Evolutionary conservation across 2,888 invertebrate genomes (phyloP).

Genomic region (Portevinia maculata): DNA sequence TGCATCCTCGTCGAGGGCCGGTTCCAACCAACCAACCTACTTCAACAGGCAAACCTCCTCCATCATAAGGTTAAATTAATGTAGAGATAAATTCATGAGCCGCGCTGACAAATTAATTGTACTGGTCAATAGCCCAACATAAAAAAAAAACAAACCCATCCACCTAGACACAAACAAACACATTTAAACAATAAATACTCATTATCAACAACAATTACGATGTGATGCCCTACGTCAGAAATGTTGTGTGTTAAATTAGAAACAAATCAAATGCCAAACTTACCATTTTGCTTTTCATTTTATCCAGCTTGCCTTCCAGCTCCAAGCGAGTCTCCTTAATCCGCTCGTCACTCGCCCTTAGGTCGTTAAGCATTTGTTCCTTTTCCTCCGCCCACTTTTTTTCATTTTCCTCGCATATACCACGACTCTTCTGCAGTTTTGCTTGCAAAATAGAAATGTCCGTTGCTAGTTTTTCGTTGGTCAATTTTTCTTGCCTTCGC

Average conservation of each 20-base stretch:
- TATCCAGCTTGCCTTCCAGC: constrained; percentile 89
- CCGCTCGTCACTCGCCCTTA: constrained; percentile 77
- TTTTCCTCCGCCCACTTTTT: constrained; percentile 77
- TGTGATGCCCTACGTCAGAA: constrained; percentile 73
- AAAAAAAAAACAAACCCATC: too few relatives aligned
- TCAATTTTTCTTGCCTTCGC: constrained; percentile 71
- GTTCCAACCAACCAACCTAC: too few relatives aligned
- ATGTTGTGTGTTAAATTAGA: constrained; percentile 3
- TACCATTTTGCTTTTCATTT: constrained; percentile 93
- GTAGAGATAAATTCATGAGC: too few relatives aligned
- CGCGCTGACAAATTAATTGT: too few relatives aligned
- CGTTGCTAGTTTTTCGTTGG: constrained; percentile 75
- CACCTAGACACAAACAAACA: too few relatives aligned
- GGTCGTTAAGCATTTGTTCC: constrained; percentile 75
- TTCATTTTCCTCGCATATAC: constrained; percentile 74
- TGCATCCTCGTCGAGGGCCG: too few relatives aligned
- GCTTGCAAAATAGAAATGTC: constrained; percentile 80
- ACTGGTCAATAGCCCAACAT: too few relatives aligned
- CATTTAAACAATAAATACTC: too few relatives aligned
- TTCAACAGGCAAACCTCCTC: too few relatives aligned
- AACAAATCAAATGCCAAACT: constrained; percentile 81
- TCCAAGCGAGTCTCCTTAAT: constrained; percentile 83
- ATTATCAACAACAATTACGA: constrained; percentile 17
- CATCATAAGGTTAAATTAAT: too few relatives aligned
- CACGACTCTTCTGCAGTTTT: constrained; percentile 78